Base-by-base conservation (phyloP, 2,888 invertebrate species). In the Euzetes globulus region DNA sequence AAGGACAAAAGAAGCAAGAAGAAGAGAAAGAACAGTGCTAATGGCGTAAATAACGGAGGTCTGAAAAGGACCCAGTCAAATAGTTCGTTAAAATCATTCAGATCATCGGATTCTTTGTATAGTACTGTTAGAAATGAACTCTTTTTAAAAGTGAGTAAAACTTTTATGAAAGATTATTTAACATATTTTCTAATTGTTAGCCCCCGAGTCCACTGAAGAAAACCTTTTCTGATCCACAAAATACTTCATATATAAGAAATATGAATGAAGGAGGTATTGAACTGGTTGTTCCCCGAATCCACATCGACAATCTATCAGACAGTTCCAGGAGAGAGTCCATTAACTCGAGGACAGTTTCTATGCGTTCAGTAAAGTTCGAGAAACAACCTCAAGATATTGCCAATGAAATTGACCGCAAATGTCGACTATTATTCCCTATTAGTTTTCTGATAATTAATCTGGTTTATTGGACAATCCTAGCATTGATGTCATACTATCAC, bases 331-430 rank as follows among this genome's bases (percentile, higher is more conserved):
- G 41, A 41, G 41, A 41, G 41, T 41, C 41, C 1, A 1, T 41
- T 11, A 41, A 41, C 41, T 41, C 41, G 6, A 41, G 9, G 9
- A 5, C 41, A 41, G 13, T 41, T 7, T 41, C 41, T 41, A 13
- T 41, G 6, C 41, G 41, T 9, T 41, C 41, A 11, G 41, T 41
- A 41, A 41, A 41, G 41, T 41, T 41, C 41, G 41, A 41, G 41
- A 41, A 41, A 41, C 41, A 41, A 13, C 55, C 76, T 3, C 76
- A 77, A 70, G 78, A 78, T 33, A 76, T 77, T 37, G 78, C 78
- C 0, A 77, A 78, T 65, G 76, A 76, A 63, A 77, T 78, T n/a
- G 78, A 78, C 52, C 74, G 76, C 52, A 77, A 76, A 29, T 78
- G 76, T 19, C 71, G 78, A 58, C 72, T 71, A 27, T 72, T 77